Evolutionary conservation across 37 sponge, comb jelly and placozoan species (phyloP), one percentile per base, ranked within the genome.

Genomic region (Eunapius fragilis): DNA sequence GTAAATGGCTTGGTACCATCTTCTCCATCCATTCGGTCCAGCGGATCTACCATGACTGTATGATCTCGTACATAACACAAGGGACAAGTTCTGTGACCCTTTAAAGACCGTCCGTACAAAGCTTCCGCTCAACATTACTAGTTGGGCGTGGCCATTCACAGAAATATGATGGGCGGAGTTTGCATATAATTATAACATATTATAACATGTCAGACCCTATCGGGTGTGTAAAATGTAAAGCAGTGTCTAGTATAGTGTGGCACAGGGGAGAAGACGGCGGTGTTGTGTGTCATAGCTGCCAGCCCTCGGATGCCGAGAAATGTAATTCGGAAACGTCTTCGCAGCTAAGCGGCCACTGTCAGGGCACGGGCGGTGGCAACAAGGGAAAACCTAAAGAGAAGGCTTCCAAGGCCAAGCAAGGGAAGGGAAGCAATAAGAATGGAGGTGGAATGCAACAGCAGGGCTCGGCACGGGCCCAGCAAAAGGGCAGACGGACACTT

Each of bases 191-290:
- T n/a, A n/a, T n/a, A n/a, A n/a, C n/a, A n/a, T n/a, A n/a, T n/a
- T 58, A 17, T 4, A 58, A 2, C 41, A 58, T 58, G 58, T 58
- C 58, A 58, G 85, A 76, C 25, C n/a, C n/a, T n/a, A 78, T 78
- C 3, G 82, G 76, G 68, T 88, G 88, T 47, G 25, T 36, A 1
- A 74, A 67, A 23, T 88, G 88, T 45, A 69, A 76, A 70, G 91
- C 48, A 5, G 77, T 78, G 7, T 82, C 82, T 0, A 91, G 91
- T 72, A 68, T 86, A 13, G 78, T 91, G 69, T 91, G 91, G 91
- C 82, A 86, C 28, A 81, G 78, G 9, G 67, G 45, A 48, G 36
- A 86, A 38, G 76, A 71, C 14, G 91, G 91, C 38, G 74, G 49
- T 0, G 25, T 86, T 2, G 10, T 91, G 49, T 91, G 91, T 36